Evolutionary conservation across 2,797 vertebrate species (phyloP), one percentile per base, ranked within the genome.

Genomic region (Parauchenoglanis punctatus): DNA sequence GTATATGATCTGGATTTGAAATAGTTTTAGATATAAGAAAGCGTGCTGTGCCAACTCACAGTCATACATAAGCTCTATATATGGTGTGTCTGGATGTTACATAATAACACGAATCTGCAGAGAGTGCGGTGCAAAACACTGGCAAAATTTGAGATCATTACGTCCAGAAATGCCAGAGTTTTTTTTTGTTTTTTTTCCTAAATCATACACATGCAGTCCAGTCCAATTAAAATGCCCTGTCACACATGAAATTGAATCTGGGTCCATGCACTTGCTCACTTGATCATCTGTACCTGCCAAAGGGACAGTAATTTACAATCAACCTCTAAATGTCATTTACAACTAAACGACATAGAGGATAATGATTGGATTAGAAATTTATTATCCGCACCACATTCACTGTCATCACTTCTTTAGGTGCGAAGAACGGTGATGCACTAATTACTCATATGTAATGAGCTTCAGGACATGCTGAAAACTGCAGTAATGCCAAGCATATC

Each of bases 301-400:
- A 35, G 12, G 25, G n/a, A 49, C 82, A 77, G 28, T 81, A 76
- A 73, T 86, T 89, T 80, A 78, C 49, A 35, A 20, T 59, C 49
- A 81, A 58, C 70, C 23, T 65, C 65, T 83, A 81, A 90, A 88
- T 88, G 85, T 68, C 88, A 88, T 86, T 86, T 82, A 85, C 35
- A 86, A 56, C 20, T 54, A 35, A 70, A 81, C 61, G 63, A 83
- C 31, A n/a, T 88, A 87, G 40, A 58, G 52, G 72, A 75, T 80
- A 61, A 46, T 82, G 84, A 90, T 86, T 84, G 68, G 58, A 86
- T 87, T 84, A 81, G 23, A 81, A 59, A 13, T 35, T 23, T 81
- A 86, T 86, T 70, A 68, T 58, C 52, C 18, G n/a, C 46, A 73
- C 44, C 52, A 49, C 73, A 86, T 81, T 84, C 86, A 81, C 31